phyloP scores from a whole-genome alignment of 2,888 invertebrate species.

The Drosophila histrio region DNA sequence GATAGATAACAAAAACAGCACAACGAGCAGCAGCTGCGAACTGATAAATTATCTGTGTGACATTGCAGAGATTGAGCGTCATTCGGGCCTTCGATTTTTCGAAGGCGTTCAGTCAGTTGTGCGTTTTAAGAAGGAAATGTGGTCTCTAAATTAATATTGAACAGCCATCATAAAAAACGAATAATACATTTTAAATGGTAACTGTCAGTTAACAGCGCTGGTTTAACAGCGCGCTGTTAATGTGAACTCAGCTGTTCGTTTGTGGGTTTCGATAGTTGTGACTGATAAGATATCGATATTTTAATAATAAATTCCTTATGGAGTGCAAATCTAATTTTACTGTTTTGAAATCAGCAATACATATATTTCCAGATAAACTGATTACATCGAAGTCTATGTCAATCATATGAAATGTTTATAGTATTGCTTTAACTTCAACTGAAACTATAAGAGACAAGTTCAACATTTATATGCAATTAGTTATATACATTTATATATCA shows the following conservation, averaged over 20 bases:
- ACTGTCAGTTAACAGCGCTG: not conserved
- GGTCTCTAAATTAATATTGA: not conserved
- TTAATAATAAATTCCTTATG: not conserved
- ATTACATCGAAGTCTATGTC: not conserved
- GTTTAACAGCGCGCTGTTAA: conserved; percentile 19
- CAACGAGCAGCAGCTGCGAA: not conserved
- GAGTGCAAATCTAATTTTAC: not conserved
- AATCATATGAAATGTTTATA: not conserved
- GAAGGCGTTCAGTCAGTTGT: conserved; percentile 50
- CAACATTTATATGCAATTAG: not conserved
- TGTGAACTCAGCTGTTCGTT: conserved; percentile 3
- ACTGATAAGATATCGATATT: conserved; percentile 5
- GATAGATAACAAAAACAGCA: conserved; percentile 46
- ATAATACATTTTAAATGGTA: not conserved
- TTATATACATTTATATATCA: not conserved
- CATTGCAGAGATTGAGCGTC: conserved; percentile 59
- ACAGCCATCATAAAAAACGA: too few relatives aligned
- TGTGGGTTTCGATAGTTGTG: conserved; percentile 12
- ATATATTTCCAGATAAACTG: not conserved
- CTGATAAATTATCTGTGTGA: conserved; percentile 35
- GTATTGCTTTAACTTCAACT: not conserved
- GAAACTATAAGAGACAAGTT: not conserved
- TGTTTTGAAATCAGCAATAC: not conserved
- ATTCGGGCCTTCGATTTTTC: conserved; percentile 57
- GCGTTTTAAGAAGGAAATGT: conserved; percentile 29